These are phyloP conservation scores for Tokudaia tokunoshimensis DNA, from an alignment of 2,797 vertebrate genomes.

Conservation along the genomic window DNA sequence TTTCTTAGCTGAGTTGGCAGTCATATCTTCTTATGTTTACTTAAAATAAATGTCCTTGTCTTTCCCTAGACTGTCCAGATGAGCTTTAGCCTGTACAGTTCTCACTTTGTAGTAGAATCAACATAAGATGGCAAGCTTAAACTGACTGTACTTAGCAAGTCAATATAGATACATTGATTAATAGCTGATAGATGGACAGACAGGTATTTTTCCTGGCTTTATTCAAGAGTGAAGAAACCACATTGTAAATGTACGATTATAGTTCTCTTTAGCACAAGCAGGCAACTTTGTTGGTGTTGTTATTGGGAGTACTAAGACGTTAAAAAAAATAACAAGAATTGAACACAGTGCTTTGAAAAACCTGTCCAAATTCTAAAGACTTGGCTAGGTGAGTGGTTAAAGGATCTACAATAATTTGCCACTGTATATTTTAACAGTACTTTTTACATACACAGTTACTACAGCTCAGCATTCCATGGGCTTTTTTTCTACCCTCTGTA, in stretches of 20 bases:
- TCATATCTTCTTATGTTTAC: neutral
- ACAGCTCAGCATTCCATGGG: rapidly evolving
- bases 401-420: neutral
- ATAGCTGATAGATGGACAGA: neutral
- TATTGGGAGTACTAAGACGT: neutral
- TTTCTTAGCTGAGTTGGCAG: neutral
- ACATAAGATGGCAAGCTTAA: neutral
- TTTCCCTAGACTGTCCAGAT: neutral
- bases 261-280: neutral
- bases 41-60: constrained; percentile 24
- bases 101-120: neutral
- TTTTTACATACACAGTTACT: neutral
- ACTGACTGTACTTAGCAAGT: neutral
- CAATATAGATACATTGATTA: neutral
- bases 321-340: constrained; percentile 49
- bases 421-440: neutral
- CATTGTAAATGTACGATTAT: neutral
- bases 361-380: constrained; percentile 11
- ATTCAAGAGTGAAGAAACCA: neutral
- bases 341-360: constrained; percentile 27
- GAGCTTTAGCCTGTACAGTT: neutral
- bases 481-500: neutral
- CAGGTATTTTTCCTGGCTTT: neutral
- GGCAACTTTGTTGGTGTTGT: neutral
- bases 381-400: neutral